phyloP scores from a whole-genome alignment of 2,113 vertebrate genomes.

The Toxotes chatareus region DNA sequence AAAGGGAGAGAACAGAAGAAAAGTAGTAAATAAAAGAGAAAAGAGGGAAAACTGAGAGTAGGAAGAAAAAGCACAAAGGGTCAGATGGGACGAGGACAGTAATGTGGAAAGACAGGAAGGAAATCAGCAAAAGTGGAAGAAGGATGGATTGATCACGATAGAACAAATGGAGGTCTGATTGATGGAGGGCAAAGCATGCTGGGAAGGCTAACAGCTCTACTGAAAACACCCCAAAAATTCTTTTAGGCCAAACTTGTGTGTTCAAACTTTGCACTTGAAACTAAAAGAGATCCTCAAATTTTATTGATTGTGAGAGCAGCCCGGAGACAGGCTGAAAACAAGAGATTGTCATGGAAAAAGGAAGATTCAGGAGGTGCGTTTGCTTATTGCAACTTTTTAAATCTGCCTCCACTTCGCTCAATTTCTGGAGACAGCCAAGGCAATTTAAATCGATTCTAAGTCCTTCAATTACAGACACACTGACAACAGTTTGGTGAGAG shows the following conservation, averaged over 20 bases:
- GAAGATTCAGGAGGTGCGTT: slow-evolving; percentile 40
- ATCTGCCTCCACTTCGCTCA: slow-evolving; percentile 59
- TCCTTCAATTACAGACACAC: slow-evolving; percentile 80
- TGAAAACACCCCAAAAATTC: slow-evolving; percentile 14
- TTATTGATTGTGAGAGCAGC: slow-evolving; percentile 45
- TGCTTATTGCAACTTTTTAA: slow-evolving; percentile 69
- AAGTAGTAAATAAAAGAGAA: background rate
- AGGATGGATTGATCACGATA: background rate
- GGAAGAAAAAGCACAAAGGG: background rate
- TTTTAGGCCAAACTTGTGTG: background rate
- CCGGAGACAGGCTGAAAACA: slow-evolving; percentile 38
- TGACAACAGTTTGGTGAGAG: slow-evolving; percentile 71
- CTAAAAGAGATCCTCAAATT: slow-evolving; percentile 11
- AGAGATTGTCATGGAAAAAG: slow-evolving; percentile 55
- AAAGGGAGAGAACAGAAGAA: background rate
- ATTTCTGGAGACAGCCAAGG: slow-evolving; percentile 73
- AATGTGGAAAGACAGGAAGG: background rate
- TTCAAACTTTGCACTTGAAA: slow-evolving; percentile 48
- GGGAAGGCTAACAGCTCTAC: slow-evolving; percentile 1
- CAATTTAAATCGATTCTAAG: slow-evolving; percentile 82
- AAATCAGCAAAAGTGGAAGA: background rate
- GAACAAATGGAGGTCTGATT: background rate
- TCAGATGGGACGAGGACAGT: background rate
- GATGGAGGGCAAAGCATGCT: slow-evolving; percentile 7
- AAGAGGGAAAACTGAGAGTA: background rate